Conservation (phyloP, 2,888 invertebrate genomes). For the Argyra leucocephala region DNA sequence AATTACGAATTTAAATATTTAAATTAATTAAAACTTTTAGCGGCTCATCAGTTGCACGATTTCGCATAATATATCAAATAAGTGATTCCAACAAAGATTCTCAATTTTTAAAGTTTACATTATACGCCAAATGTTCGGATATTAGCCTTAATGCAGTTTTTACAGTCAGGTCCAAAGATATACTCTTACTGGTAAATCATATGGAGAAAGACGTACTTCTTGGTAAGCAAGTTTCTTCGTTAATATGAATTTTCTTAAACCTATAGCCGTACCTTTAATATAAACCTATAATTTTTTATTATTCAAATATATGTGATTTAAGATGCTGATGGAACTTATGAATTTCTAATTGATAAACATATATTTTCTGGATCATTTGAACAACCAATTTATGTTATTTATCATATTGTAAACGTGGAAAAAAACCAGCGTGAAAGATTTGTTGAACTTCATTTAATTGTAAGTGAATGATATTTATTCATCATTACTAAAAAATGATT, state of each 20-base stretch:
- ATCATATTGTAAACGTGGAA: not conserved
- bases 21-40: not conserved
- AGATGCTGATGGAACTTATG: not conserved
- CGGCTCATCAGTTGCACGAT: not conserved
- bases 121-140: not conserved
- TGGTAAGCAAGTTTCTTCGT: too few relatives aligned
- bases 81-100: not conserved
- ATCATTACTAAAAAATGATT: too few relatives aligned
- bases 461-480: too few relatives aligned
- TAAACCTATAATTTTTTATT: too few relatives aligned
- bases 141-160: not conserved
- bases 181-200: not conserved
- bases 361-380: not conserved
- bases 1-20: not conserved
- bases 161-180: not conserved
- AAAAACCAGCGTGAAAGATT: not conserved
- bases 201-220: not conserved
- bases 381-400: slow-evolving; percentile 1
- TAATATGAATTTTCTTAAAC: too few relatives aligned
- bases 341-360: not conserved
- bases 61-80: not conserved
- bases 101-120: not conserved
- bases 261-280: too few relatives aligned
- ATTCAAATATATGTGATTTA: not conserved
- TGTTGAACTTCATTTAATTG: not conserved